These are phyloP conservation scores for Trachops cirrhosus DNA, from an alignment of 2,797 vertebrate genomes.

Conservation along the genomic window DNA sequence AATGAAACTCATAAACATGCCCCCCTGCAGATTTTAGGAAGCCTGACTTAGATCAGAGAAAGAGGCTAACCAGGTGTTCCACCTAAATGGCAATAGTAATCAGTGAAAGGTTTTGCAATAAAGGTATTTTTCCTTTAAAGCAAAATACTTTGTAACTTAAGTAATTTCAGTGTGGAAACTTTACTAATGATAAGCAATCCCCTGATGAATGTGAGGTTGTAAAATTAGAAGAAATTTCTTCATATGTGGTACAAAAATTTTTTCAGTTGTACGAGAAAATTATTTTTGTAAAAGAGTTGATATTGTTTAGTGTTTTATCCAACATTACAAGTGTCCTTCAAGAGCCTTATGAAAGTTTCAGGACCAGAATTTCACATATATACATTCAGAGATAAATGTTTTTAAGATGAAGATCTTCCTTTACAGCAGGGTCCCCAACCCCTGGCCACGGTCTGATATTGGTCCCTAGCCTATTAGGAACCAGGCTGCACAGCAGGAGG, in stretches of 20 bases:
- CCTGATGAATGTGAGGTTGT: slow-evolving; percentile 27
- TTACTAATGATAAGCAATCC: slow-evolving; percentile 40
- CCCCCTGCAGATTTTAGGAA: neutral
- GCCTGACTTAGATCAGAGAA: neutral
- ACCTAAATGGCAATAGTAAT: neutral
- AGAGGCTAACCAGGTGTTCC: neutral
- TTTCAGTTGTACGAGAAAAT: slow-evolving; percentile 67
- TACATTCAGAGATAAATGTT: slow-evolving; percentile 71
- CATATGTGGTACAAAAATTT: slow-evolving; percentile 58
- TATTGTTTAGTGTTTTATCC: slow-evolving; percentile 57
- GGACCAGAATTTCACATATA: slow-evolving; percentile 67
- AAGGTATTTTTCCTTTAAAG: slow-evolving; percentile 24
- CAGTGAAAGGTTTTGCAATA: neutral
- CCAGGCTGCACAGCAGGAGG: neutral
- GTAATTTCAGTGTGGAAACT: slow-evolving; percentile 35
- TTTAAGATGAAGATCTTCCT: slow-evolving; percentile 61
- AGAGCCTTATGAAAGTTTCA: slow-evolving; percentile 63
- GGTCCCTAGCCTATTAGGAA: neutral
- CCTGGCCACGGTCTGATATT: neutral
- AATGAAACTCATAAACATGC: neutral
- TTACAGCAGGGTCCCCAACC: neutral
- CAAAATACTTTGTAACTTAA: slow-evolving; percentile 25
- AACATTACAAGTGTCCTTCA: slow-evolving; percentile 63
- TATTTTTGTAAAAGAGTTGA: slow-evolving; percentile 63
- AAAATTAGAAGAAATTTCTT: slow-evolving; percentile 62